Evolutionary conservation across 2,113 vertebrate genomes (phyloP).

Genomic region (Stigmatopora nigra): DNA sequence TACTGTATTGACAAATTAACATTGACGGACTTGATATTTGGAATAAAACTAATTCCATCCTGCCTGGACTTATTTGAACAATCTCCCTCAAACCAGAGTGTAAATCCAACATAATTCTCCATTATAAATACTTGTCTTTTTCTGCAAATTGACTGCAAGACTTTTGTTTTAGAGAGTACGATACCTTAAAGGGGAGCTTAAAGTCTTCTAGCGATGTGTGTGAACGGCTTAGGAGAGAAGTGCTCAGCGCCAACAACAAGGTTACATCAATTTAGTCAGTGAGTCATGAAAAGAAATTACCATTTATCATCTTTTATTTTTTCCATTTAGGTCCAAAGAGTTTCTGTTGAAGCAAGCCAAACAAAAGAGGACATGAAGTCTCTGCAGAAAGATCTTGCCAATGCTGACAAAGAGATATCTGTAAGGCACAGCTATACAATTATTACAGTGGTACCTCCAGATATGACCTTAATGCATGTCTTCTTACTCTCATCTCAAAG

Average conservation of each 20-base stretch:
- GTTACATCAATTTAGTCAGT: constrained; percentile 54
- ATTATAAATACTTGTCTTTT: neutral
- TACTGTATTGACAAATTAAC: too few relatives aligned
- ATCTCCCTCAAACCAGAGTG: neutral
- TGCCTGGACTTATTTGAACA: neutral
- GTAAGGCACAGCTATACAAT: constrained; percentile 55
- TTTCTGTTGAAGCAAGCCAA: constrained; percentile 66
- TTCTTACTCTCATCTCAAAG: too few relatives aligned
- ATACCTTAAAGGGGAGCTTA: constrained; percentile 81
- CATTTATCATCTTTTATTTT: neutral
- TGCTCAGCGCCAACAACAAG: constrained; percentile 80
- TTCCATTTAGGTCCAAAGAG: constrained; percentile 75
- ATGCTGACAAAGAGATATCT: constrained; percentile 84
- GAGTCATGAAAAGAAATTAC: neutral
- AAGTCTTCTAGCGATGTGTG: constrained; percentile 78
- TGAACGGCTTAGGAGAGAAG: constrained; percentile 87
- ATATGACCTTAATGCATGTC: too few relatives aligned
- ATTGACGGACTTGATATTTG: too few relatives aligned
- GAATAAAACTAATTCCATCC: too few relatives aligned
- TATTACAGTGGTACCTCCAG: too few relatives aligned
- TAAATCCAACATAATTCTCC: neutral
- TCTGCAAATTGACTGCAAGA: neutral
- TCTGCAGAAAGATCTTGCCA: constrained; percentile 81
- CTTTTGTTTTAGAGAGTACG: constrained; percentile 79
- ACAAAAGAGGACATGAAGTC: constrained; percentile 77